Conservation (phyloP, 2,888 invertebrate species). For the Drosophila flavopinicola region DNA sequence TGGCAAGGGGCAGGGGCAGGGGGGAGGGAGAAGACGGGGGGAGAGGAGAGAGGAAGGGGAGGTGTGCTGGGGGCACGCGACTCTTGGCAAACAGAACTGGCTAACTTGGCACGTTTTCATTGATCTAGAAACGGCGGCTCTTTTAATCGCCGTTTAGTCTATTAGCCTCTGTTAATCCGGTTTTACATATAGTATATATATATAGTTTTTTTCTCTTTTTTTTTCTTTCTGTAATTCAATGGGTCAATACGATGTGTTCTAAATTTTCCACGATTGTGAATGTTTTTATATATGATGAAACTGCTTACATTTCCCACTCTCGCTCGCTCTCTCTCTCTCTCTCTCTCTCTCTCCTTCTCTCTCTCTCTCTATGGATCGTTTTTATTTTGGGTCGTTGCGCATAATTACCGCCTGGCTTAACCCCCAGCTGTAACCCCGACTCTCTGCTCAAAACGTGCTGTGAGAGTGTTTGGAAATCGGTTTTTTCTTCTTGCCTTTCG, state of each 20-base stretch:
- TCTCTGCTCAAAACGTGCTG: background rate
- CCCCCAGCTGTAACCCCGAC: constrained; percentile 33
- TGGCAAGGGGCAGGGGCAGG: background rate
- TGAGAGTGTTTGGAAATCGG: constrained; percentile 10
- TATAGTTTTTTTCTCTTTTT: background rate
- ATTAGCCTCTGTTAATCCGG: constrained; percentile 37
- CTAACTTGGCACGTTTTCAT: constrained; percentile 55
- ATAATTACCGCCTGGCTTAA: constrained; percentile 50
- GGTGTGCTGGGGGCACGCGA: constrained; percentile 5
- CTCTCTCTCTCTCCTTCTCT: background rate
- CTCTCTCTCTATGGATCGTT: constrained; percentile 1
- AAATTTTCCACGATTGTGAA: constrained; percentile 48
- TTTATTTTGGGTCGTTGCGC: constrained; percentile 28
- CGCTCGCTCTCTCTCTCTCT: background rate
- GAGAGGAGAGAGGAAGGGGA: background rate
- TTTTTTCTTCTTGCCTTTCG: constrained; percentile 20
- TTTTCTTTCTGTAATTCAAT: constrained; percentile 32
- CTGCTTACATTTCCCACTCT: constrained; percentile 6
- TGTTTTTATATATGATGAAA: constrained; percentile 11
- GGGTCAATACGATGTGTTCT: constrained; percentile 49
- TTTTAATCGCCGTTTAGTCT: constrained; percentile 22
- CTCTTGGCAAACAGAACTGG: constrained; percentile 26
- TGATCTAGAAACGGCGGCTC: constrained; percentile 50
- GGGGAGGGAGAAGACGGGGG: no score
- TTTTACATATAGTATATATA: no score